These are phyloP conservation scores for Hemiprocne comata DNA, from an alignment of 2,113 vertebrate species.

Conservation along the genomic window DNA sequence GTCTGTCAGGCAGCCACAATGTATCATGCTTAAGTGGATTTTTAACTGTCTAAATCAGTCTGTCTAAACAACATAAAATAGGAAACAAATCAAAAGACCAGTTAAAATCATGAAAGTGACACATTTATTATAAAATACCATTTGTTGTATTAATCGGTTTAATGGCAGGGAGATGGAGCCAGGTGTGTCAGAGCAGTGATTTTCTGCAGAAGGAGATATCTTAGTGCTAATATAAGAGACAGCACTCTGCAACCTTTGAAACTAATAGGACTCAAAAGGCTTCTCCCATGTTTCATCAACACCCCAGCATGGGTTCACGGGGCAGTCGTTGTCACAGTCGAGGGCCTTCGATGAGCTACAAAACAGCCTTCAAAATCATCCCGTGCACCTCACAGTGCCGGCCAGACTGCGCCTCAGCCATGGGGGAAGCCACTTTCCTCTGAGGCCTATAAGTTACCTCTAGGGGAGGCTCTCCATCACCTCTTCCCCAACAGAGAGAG, in stretches of 20 bases:
- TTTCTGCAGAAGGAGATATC: background rate
- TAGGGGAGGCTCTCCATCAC: background rate
- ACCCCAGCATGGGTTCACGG: background rate
- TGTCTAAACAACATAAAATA: constrained; percentile 75
- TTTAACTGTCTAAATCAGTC: constrained; percentile 84
- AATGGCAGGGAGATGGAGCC: constrained; percentile 29
- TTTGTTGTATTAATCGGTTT: constrained; percentile 29
- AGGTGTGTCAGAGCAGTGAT: constrained; percentile 20
- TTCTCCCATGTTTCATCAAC: background rate
- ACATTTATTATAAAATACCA: constrained; percentile 44
- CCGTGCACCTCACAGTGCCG: fast-evolving
- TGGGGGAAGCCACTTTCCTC: fast-evolving
- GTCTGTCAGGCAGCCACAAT: constrained; percentile 87
- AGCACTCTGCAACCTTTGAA: background rate
- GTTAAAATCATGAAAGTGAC: constrained; percentile 54
- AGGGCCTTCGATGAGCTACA: background rate
- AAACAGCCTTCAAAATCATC: fast-evolving
- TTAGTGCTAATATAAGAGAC: background rate
- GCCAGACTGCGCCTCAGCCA: background rate
- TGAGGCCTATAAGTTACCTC: background rate
- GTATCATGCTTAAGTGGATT: constrained; percentile 83
- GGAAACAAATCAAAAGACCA: constrained; percentile 71
- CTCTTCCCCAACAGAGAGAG: background rate
- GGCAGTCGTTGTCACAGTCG: background rate
- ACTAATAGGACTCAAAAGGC: background rate